Base-by-base conservation (phyloP, 2,888 invertebrate genomes). In the Aphodius granarius region DNA sequence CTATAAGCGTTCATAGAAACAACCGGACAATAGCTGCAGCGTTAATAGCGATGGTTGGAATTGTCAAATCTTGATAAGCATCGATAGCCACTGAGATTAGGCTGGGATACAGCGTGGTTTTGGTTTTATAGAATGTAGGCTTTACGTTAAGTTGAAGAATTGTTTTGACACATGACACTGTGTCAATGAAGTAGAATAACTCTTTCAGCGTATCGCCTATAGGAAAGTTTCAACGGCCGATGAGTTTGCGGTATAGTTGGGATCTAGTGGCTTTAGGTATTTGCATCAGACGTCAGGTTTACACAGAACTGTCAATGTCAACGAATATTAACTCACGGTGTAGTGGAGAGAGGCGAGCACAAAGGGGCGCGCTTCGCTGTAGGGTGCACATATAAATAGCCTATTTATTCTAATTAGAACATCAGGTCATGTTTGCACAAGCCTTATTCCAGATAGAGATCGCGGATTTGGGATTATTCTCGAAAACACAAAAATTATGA, bases 351-450 rank as follows among this genome's bases (percentile, higher is more conserved):
- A n/a, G 63, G 63, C 66, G 66, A 19, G 18, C 17, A 19, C 66
- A 66, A 20, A 66, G 20, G 22, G 22, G 20, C 68, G 13, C 6
- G 68, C 2, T 65, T 65, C 65, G 13, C 16, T 43, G 19, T 19
- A 16, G 68, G 68, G 3, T 68, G 68, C 22, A 68, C 68, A 68
- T 68, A 68, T 22, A 68, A 68, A 68, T 68, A 68, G 68, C 19
- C 68, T 68, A 21, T 20, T 68, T 68, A 68, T 68, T 68, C 68
- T 68, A 68, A 68, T 68, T 68, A 43, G 68, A 68, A 22, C 6
- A 16, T 20, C 20, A 20, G n/a, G 19, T 3, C 68, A 21, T 16
- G 4, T 21, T 20, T 21, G 20, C 20, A 19, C 68, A 21, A 21
- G 22, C 22, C n/a, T n/a, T n/a, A n/a, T n/a, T n/a, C n/a, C n/a